phyloP scores from a whole-genome alignment of 1,140 invertebrate genomes.

The Drosophila leontia region DNA sequence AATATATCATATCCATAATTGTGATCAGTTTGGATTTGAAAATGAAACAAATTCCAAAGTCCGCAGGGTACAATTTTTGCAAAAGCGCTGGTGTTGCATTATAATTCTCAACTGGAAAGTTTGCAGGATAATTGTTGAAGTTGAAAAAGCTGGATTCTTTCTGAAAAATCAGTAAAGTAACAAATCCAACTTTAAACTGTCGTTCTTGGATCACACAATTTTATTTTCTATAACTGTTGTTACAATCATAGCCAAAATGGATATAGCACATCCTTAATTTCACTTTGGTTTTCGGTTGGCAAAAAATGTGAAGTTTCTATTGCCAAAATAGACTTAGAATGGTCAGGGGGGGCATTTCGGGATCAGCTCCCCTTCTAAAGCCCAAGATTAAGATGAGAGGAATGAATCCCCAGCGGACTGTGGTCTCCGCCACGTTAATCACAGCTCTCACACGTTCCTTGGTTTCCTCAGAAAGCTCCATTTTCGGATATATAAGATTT shows the following conservation, averaged over 20 bases:
- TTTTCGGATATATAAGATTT: not conserved
- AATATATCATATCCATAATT: not conserved
- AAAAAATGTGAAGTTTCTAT: not conserved
- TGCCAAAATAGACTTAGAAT: not conserved
- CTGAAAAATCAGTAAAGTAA: not conserved
- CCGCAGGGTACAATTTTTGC: not conserved
- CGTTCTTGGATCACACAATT: not conserved
- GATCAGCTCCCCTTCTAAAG: constrained; percentile 3
- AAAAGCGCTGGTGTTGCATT: not conserved
- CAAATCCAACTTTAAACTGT: not conserved
- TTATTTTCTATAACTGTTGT: not conserved
- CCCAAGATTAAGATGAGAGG: constrained; percentile 6
- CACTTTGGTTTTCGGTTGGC: no score
- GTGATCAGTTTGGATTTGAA: not conserved
- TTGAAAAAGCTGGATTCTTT: not conserved
- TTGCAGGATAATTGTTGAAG: not conserved
- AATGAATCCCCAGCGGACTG: not conserved
- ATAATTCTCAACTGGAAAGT: not conserved
- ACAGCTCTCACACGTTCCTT: not conserved
- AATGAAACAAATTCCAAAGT: not conserved
- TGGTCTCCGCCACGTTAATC: not conserved
- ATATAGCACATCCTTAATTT: not conserved
- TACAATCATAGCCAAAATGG: not conserved
- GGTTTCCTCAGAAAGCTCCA: not conserved
- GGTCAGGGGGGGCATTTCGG: not conserved